These are phyloP conservation scores for Struthidea cinerea DNA, from an alignment of 2,113 vertebrate genomes.

Conservation along the genomic window DNA sequence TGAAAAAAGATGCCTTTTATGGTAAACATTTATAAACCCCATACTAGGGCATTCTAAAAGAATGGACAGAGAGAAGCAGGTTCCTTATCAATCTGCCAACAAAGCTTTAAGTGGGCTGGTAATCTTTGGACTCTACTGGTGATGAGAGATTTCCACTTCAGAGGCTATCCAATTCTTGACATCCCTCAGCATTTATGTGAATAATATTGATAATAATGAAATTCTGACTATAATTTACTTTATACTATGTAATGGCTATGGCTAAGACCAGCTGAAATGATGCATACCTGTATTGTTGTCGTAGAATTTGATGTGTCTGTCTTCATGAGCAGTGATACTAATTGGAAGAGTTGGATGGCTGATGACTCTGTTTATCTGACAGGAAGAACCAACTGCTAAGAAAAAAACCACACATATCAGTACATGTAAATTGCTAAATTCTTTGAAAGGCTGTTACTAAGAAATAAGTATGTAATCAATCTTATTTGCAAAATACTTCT, in stretches of 20 bases:
- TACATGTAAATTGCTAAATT: not conserved
- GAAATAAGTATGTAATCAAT: not conserved
- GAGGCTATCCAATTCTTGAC: not conserved
- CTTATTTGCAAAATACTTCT: not conserved
- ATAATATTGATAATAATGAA: not conserved
- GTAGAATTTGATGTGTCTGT: slow-evolving; percentile 95
- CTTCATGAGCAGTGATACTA: slow-evolving; percentile 96
- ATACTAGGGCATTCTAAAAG: not conserved
- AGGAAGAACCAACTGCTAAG: slow-evolving; percentile 73
- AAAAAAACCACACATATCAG: not conserved
- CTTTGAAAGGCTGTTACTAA: not conserved
- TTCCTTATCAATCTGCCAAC: not conserved
- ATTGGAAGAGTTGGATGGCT: slow-evolving; percentile 98
- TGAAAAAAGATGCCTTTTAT: not conserved
- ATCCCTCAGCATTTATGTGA: not conserved
- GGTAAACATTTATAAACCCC: not conserved
- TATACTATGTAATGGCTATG: not conserved
- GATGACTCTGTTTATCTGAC: slow-evolving; percentile 95
- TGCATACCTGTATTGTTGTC: slow-evolving; percentile 95
- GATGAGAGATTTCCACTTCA: not conserved
- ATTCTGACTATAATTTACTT: not conserved
- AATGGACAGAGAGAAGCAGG: not conserved
- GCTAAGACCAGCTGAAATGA: not conserved
- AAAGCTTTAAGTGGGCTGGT: not conserved
- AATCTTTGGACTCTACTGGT: not conserved